Conservation (phyloP, 2,797 vertebrate genomes). For the Potorous gilbertii region DNA sequence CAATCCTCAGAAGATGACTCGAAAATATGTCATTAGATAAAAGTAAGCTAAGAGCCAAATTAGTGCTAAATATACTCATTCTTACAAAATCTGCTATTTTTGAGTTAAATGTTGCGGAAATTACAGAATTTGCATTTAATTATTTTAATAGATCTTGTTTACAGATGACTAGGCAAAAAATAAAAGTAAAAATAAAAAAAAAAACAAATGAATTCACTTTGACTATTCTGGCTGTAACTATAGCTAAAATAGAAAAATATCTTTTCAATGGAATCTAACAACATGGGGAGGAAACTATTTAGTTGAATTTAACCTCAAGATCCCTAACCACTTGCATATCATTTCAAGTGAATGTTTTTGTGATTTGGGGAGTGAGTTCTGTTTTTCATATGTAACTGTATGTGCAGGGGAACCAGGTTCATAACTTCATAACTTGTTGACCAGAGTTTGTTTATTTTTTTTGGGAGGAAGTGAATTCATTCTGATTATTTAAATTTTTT, state of each 20-base stretch:
- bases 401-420: slow-evolving; percentile 15
- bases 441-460: slow-evolving; percentile 23
- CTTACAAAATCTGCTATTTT: slow-evolving; percentile 82
- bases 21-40: slow-evolving; percentile 72
- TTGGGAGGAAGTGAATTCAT: background rate
- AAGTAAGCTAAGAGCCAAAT: slow-evolving; percentile 79
- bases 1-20: slow-evolving; percentile 60
- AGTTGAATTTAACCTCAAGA: slow-evolving; percentile 78
- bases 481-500: background rate
- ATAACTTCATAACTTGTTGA: background rate
- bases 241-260: slow-evolving; percentile 81
- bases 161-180: slow-evolving; percentile 83
- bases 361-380: slow-evolving; percentile 65
- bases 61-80: slow-evolving; percentile 81
- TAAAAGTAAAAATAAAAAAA: slow-evolving; percentile 59
- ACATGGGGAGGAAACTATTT: slow-evolving; percentile 68
- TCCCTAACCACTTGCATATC: slow-evolving; percentile 66
- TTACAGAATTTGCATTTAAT: slow-evolving; percentile 85
- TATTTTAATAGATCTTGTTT: slow-evolving; percentile 87
- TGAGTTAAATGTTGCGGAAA: slow-evolving; percentile 82
- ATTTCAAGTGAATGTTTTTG: slow-evolving; percentile 70
- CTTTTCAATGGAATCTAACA: slow-evolving; percentile 76
- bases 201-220: slow-evolving; percentile 82
- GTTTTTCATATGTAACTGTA: slow-evolving; percentile 33
- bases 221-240: slow-evolving; percentile 77